Evolutionary conservation across 1,140 invertebrate species (phyloP).

Genomic region (Manduca sexta): DNA sequence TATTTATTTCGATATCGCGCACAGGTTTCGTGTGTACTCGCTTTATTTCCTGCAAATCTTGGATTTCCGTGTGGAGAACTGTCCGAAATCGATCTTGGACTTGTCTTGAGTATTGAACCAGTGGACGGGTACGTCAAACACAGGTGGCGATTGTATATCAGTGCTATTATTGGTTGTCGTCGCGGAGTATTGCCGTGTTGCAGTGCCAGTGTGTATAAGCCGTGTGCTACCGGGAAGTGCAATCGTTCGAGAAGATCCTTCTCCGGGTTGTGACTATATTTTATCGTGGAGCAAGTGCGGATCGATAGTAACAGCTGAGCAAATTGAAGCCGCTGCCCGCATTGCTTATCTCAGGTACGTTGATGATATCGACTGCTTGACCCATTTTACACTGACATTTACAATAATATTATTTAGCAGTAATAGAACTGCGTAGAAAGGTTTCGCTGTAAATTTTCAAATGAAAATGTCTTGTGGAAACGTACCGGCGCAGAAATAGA

Average conservation of each 20-base stretch:
- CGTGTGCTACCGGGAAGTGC: constrained; percentile 36
- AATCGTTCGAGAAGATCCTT: constrained; percentile 27
- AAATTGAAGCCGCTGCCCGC: constrained; percentile 33
- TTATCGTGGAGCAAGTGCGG: constrained; percentile 35
- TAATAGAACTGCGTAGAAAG: not conserved
- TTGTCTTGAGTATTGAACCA: too few relatives aligned
- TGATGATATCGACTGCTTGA: constrained; percentile 16
- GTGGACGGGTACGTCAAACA: constrained; percentile 15
- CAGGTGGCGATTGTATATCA: constrained; percentile 39
- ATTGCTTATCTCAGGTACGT: constrained; percentile 35
- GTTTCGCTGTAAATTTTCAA: not conserved
- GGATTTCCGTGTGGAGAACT: not conserved
- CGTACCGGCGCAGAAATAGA: constrained; percentile 3
- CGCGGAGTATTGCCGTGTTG: constrained; percentile 26
- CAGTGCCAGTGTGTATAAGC: constrained; percentile 38
- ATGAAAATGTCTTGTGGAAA: not conserved
- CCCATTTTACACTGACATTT: constrained; percentile 5
- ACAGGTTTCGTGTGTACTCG: constrained; percentile 18
- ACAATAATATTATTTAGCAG: not conserved
- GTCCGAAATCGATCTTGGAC: too few relatives aligned
- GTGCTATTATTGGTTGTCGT: constrained; percentile 53
- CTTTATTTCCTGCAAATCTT: not conserved
- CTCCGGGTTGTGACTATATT: constrained; percentile 31
- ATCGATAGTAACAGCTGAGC: constrained; percentile 61
- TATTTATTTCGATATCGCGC: constrained; percentile 26